These are phyloP conservation scores for Halictus quadricinctus DNA, from an alignment of 2,888 invertebrate genomes.

Conservation along the genomic window DNA sequence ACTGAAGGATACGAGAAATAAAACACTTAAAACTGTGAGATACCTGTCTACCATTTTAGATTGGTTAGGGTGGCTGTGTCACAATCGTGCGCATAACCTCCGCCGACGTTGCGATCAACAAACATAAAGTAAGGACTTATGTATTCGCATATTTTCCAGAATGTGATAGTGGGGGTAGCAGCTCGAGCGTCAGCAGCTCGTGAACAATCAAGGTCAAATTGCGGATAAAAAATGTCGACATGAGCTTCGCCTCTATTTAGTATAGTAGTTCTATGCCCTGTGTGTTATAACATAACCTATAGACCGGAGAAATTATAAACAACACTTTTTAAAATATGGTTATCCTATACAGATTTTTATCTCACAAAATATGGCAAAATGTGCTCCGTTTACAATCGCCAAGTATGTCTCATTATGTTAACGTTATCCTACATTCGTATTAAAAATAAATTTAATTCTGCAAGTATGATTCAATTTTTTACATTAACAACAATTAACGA, in stretches of 20 bases:
- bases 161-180: too few species aligned
- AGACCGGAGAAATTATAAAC: neutral
- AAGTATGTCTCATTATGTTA: conserved; percentile 42
- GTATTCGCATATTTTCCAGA: too few species aligned
- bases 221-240: neutral
- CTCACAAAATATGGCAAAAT: conserved; percentile 31
- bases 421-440: neutral
- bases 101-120: too few species aligned
- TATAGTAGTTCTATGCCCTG: neutral
- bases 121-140: neutral
- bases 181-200: too few species aligned
- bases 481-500: neutral
- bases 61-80: neutral
- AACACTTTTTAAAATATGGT: conserved; percentile 33
- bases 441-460: neutral
- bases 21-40: neutral
- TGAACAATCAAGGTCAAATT: neutral
- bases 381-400: conserved; percentile 27
- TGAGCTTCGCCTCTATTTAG: neutral
- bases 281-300: neutral
- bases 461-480: neutral
- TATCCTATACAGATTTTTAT: conserved; percentile 37
- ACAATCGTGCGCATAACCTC: neutral
- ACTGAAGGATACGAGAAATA: neutral
- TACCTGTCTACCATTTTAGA: neutral